These are phyloP conservation scores for Calyptommatus sinebrachiatus DNA, from an alignment of 2,113 vertebrate genomes.

Conservation along the genomic window DNA sequence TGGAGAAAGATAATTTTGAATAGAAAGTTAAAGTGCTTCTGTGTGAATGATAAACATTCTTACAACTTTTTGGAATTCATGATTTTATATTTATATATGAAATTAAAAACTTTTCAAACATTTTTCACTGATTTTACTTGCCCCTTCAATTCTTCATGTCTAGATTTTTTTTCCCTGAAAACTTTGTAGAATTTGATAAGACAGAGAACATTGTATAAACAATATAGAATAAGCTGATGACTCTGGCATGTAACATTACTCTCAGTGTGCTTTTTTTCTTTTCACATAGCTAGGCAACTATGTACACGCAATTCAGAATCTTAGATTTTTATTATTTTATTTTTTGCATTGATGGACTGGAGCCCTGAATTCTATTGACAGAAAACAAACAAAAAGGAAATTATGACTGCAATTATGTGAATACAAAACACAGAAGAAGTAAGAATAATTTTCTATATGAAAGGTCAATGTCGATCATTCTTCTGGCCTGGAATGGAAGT, in stretches of 20 bases:
- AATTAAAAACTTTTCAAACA: conserved; percentile 1
- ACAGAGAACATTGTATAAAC: background rate
- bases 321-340: background rate
- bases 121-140: background rate
- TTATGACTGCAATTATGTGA: no score
- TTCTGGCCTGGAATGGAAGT: no score
- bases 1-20: background rate
- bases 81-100: background rate
- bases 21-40: background rate
- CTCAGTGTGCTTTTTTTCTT: background rate
- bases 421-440: no score
- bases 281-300: background rate
- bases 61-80: background rate
- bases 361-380: no score
- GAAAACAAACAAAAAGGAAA: no score
- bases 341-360: no score
- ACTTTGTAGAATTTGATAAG: background rate
- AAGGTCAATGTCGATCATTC: no score
- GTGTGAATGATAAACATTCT: background rate
- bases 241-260: background rate
- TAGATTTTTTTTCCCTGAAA: background rate
- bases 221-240: background rate
- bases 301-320: background rate
- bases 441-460: no score
- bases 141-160: background rate